phyloP scores from a whole-genome alignment of 2,113 vertebrate genomes.

The Enhydra lutris region DNA sequence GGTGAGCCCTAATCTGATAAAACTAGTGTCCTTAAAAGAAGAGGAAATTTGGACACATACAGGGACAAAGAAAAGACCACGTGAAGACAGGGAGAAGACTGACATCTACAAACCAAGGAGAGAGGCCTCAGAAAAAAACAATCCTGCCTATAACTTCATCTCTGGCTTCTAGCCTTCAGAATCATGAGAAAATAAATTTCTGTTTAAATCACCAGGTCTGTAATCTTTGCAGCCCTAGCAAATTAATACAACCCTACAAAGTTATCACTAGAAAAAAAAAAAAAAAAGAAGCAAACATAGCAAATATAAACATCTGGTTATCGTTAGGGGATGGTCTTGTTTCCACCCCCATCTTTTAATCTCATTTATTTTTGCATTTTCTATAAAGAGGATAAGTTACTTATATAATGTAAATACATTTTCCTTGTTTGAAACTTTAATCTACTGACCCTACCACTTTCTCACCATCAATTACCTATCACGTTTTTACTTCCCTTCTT shows the following conservation, averaged over 20 bases:
- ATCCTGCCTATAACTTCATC: not conserved
- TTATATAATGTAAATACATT: slow-evolving; percentile 21
- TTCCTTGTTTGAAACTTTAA: slow-evolving; percentile 42
- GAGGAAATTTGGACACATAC: not conserved
- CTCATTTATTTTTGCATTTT: not conserved
- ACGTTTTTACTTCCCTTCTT: slow-evolving; percentile 14
- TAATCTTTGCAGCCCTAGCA: not conserved
- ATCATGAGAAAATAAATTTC: slow-evolving; percentile 7
- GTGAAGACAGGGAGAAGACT: not conserved
- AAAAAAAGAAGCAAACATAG: not conserved
- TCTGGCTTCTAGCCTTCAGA: not conserved
- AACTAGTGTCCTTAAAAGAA: not conserved
- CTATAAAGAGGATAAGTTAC: not conserved
- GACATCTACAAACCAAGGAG: not conserved
- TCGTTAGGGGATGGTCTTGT: not conserved
- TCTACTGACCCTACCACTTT: slow-evolving; percentile 1
- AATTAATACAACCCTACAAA: not conserved
- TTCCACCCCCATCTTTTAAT: not conserved
- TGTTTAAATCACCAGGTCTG: not conserved
- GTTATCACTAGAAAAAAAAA: not conserved
- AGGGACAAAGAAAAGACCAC: not conserved
- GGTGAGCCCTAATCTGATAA: not conserved
- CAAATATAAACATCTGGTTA: not conserved
- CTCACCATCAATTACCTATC: not conserved
- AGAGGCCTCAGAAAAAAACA: not conserved